Percentiles rank a stretch among this genome's conserved stretches.
Conservation (phyloP, 2,113 vertebrate genomes). For the Tychaedon coryphoeus region DNA sequence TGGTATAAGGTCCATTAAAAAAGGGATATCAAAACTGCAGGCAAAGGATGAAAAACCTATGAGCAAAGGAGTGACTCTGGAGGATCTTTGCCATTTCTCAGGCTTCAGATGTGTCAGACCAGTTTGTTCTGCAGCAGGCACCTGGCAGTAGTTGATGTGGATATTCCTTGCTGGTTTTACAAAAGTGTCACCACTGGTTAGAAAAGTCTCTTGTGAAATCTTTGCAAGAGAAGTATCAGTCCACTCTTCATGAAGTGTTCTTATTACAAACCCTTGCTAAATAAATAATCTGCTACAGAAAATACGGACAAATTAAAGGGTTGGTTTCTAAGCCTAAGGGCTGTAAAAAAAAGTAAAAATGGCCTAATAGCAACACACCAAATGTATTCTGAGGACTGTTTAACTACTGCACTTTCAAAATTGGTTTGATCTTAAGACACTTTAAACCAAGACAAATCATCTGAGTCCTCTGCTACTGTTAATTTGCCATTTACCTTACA, state of each 20-base stretch:
- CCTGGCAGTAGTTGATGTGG: accelerated
- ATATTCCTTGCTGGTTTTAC: background rate
- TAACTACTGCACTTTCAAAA: background rate
- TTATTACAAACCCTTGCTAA: background rate
- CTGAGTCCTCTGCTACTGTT: background rate
- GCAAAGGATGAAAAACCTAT: background rate
- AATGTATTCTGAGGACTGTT: background rate
- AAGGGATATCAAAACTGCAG: background rate
- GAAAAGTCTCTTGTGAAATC: background rate
- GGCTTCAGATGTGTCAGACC: background rate
- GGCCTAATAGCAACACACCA: background rate
- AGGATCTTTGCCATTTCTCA: background rate
- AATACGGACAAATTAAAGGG: background rate
- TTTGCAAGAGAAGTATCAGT: background rate
- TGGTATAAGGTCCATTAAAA: background rate
- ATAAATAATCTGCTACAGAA: background rate
- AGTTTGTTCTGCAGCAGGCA: background rate
- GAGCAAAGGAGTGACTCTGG: background rate
- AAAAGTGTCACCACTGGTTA: background rate
- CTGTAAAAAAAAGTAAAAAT: background rate
- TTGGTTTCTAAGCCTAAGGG: background rate
- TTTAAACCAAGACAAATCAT: background rate
- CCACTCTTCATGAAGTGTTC: background rate
- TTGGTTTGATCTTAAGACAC: background rate
- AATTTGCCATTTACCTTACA: background rate